phyloP scores from a whole-genome alignment of 2,888 invertebrate species.

The Drosophila formosana region DNA sequence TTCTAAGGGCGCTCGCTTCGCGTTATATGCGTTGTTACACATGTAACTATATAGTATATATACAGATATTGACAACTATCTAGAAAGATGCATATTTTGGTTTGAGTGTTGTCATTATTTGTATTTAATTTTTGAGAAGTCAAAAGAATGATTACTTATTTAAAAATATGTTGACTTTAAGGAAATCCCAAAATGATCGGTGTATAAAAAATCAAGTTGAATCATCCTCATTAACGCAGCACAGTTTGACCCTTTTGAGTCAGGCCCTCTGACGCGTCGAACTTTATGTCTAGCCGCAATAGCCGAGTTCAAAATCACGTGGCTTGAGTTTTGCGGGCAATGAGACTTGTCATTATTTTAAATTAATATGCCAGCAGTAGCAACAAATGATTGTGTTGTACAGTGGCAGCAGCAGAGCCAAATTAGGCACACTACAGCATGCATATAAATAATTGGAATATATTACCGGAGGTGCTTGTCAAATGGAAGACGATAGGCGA shows the following conservation, averaged over 20 bases:
- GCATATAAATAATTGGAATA: constrained; percentile 29
- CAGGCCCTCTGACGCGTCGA: constrained; percentile 9
- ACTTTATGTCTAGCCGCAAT: constrained; percentile 7
- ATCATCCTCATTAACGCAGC: too few species aligned
- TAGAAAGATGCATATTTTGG: too few species aligned
- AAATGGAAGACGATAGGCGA: background rate
- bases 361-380: constrained; percentile 20
- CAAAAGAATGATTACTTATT: too few species aligned
- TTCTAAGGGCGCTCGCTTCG: constrained; percentile 5
- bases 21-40: constrained; percentile 7
- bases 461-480: constrained; percentile 30
- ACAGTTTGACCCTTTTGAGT: constrained; percentile 14
- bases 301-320: constrained; percentile 38
- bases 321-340: constrained; percentile 7
- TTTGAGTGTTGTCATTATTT: too few species aligned
- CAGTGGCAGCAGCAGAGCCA: background rate
- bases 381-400: constrained; percentile 5
- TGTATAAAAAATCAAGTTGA: too few species aligned
- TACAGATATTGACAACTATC: too few species aligned
- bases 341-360: constrained; percentile 20
- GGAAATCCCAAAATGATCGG: too few species aligned
- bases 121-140: too few species aligned
- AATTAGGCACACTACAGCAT: constrained; percentile 4
- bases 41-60: background rate
- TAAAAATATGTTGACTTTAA: too few species aligned